Conservation (phyloP, 2,113 vertebrate species). For the Sitta europaea region DNA sequence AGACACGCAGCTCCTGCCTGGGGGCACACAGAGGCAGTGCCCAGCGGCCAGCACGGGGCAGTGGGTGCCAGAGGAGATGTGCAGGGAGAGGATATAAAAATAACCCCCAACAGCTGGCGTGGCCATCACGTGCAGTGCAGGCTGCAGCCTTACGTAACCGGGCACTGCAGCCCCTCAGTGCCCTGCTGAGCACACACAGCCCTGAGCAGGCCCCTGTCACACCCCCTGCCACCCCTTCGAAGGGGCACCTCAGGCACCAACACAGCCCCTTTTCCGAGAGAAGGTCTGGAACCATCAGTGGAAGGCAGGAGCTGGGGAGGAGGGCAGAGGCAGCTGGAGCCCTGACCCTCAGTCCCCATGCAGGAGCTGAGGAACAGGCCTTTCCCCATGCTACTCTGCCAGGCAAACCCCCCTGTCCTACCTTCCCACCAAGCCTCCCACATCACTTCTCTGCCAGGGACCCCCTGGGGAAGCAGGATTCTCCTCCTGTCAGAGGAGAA, state of each 20-base stretch:
- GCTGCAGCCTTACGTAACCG: not conserved
- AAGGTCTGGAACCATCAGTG: not conserved
- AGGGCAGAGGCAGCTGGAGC: not conserved
- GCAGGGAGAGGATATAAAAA: not conserved
- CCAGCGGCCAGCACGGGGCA: not conserved
- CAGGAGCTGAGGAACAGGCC: not conserved
- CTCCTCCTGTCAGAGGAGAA: not conserved
- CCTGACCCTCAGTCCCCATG: too few species aligned
- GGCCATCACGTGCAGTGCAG: not conserved
- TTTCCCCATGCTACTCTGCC: not conserved
- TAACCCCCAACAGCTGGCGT: constrained; percentile 2
- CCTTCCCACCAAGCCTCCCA: not conserved
- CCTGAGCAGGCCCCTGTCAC: rapidly evolving
- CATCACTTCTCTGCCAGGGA: rapidly evolving
- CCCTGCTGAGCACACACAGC: not conserved
- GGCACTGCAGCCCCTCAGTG: not conserved
- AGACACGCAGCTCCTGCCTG: rapidly evolving
- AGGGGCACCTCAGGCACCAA: not conserved
- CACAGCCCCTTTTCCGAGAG: not conserved
- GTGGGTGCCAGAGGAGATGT: rapidly evolving
- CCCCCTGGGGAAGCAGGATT: not conserved
- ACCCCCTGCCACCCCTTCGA: not conserved
- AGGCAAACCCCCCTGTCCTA: rapidly evolving
- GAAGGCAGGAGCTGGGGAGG: not conserved
- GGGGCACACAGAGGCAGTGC: not conserved